Conservation (phyloP, 2,888 invertebrate species). For the Xylota segnis region DNA sequence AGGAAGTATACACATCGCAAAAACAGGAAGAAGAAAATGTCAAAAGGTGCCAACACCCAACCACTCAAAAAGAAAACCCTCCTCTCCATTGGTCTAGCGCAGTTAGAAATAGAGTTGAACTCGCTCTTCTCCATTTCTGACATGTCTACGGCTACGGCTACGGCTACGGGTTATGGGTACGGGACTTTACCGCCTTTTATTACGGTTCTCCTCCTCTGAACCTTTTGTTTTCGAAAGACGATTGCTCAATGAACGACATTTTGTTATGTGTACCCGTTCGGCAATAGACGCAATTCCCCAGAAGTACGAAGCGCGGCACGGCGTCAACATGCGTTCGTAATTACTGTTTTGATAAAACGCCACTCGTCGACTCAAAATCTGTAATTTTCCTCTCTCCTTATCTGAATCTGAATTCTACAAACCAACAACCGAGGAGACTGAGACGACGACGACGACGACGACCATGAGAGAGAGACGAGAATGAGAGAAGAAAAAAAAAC, state of each 20-base stretch:
- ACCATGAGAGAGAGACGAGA: background rate
- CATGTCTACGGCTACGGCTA: background rate
- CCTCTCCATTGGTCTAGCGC: background rate
- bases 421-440: too few relatives aligned
- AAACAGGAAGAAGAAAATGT: background rate
- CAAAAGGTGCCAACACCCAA: background rate
- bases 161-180: background rate
- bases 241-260: background rate
- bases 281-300: background rate
- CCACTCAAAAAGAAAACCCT: background rate
- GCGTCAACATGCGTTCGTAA: constrained; percentile 46
- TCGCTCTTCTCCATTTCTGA: background rate
- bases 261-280: background rate
- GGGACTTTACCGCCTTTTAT: constrained; percentile 9
- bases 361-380: constrained; percentile 34
- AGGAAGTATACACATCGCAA: too few relatives aligned
- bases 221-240: background rate
- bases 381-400: constrained; percentile 44
- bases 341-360: constrained; percentile 57
- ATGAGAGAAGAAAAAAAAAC: background rate
- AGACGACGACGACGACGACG: background rate
- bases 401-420: constrained; percentile 7
- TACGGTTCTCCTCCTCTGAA: background rate
- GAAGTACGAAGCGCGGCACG: background rate
- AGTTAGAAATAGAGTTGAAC: background rate